Evolutionary conservation across 2,113 vertebrate species (phyloP).

Genomic region (Leucoraja erinaceus): DNA sequence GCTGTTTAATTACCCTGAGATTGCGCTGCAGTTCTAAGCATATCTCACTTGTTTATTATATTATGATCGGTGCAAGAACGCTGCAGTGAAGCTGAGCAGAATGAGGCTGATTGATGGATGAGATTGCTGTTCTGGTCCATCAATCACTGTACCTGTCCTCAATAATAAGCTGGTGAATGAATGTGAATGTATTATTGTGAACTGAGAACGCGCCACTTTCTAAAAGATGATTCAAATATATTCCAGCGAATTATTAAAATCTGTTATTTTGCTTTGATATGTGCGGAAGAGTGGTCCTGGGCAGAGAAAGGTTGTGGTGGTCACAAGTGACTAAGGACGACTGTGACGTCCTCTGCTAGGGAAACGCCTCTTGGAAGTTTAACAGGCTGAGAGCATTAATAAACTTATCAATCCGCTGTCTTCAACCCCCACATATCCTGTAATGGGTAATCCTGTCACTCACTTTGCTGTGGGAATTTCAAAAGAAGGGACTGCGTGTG

Average conservation of each 20-base stretch:
- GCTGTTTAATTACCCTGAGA: slow-evolving; percentile 23
- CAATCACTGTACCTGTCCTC: slow-evolving; percentile 19
- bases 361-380: not conserved
- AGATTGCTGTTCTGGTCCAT: not conserved
- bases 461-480: not conserved
- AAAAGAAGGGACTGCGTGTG: not conserved
- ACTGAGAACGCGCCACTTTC: not conserved
- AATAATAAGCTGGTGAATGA: not conserved
- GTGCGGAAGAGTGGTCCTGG: too few relatives aligned
- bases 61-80: not conserved
- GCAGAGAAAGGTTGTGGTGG: too few relatives aligned
- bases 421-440: not conserved
- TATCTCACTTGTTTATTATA: not conserved
- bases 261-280: not conserved
- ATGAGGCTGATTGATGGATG: slow-evolving; percentile 21
- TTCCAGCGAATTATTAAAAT: not conserved
- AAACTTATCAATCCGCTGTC: not conserved
- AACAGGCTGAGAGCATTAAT: slow-evolving; percentile 1
- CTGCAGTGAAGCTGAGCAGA: not conserved
- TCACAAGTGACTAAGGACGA: not conserved
- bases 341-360: too few relatives aligned
- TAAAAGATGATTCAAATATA: slow-evolving; percentile 21
- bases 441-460: not conserved
- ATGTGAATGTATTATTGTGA: not conserved
- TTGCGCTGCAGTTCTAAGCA: slow-evolving; percentile 10